Percentiles rank a stretch among this genome's conserved stretches.
phyloP scores from a whole-genome alignment of 2,888 invertebrate genomes.

The Bembecia ichneumoniformis region DNA sequence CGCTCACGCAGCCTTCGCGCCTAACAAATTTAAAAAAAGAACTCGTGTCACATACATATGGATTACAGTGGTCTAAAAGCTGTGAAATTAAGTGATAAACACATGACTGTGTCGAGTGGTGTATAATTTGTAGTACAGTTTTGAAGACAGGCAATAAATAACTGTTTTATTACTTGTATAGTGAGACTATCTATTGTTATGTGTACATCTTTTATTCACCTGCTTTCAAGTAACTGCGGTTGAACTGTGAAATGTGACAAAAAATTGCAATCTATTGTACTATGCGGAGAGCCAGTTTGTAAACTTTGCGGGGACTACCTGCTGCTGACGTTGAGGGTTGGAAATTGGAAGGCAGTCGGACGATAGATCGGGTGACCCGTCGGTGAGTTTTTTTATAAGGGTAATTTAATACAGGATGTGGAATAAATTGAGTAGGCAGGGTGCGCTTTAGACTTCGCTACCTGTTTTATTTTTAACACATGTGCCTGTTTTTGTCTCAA shows the following conservation, averaged over 20 bases:
- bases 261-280: constrained; percentile 62
- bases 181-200: constrained; percentile 63
- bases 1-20: constrained; percentile 53
- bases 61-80: constrained; percentile 55
- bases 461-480: constrained; percentile 65
- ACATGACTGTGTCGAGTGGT: neutral
- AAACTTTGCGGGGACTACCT: constrained; percentile 68
- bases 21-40: constrained; percentile 24
- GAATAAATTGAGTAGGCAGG: constrained; percentile 69
- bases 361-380: constrained; percentile 52
- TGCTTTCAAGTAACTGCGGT: constrained; percentile 51
- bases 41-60: constrained; percentile 24
- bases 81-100: constrained; percentile 17
- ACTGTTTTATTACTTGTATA: constrained; percentile 62
- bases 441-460: constrained; percentile 58
- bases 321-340: constrained; percentile 40
- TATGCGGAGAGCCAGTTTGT: constrained; percentile 47
- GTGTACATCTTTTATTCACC: constrained; percentile 64
- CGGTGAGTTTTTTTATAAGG: constrained; percentile 59
- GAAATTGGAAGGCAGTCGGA: constrained; percentile 23
- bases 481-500: constrained; percentile 30
- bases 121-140: constrained; percentile 26
- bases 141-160: constrained; percentile 35
- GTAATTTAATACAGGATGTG: constrained; percentile 71
- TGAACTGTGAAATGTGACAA: constrained; percentile 68